These are phyloP conservation scores for Sceloporus tristichus DNA, from an alignment of 2,113 vertebrate genomes.

Conservation along the genomic window DNA sequence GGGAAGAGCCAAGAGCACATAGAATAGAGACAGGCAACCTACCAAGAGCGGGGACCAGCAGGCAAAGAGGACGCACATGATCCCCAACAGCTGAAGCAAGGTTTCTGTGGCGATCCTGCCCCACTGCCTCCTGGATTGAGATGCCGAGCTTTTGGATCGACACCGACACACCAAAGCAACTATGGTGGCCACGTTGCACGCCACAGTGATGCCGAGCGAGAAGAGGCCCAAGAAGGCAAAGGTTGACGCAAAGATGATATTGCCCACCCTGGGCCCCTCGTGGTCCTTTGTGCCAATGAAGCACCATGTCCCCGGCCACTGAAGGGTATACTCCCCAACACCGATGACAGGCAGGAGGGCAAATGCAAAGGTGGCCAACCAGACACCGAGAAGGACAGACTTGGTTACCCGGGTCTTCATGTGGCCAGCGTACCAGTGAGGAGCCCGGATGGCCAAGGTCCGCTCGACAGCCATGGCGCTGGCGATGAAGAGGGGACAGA, in stretches of 20 bases:
- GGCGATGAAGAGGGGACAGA: conserved; percentile 92
- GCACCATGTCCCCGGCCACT: conserved; percentile 98
- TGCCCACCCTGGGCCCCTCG: conserved; percentile 67
- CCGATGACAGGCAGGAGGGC: conserved; percentile 89
- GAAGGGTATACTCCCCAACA: conserved; percentile 87
- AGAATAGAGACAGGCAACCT: conserved; percentile 65
- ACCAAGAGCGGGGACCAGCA: conserved; percentile 98
- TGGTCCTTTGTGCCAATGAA: conserved; percentile 84
- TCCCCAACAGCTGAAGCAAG: conserved; percentile 92
- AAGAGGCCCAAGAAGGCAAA: conserved; percentile 89
- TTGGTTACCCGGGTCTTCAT: conserved; percentile 88
- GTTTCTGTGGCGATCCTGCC: conserved; percentile 93
- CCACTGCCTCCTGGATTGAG: conserved; percentile 87
- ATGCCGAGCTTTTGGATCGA: conserved; percentile 77
- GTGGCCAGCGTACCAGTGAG: conserved; percentile 93
- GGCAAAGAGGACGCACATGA: conserved; percentile 92
- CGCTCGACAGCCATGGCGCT: conserved; percentile 94
- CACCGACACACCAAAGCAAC: conserved; percentile 87
- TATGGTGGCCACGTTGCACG: conserved; percentile 92
- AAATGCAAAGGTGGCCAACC: conserved; percentile 83
- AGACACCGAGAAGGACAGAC: conserved; percentile 80
- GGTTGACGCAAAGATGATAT: conserved; percentile 85
- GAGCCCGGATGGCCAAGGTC: conserved; percentile 89
- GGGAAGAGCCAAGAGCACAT: no score
- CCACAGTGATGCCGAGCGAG: conserved; percentile 86